phyloP scores from a whole-genome alignment of 1,140 invertebrate genomes.

The Batillaria attramentaria region DNA sequence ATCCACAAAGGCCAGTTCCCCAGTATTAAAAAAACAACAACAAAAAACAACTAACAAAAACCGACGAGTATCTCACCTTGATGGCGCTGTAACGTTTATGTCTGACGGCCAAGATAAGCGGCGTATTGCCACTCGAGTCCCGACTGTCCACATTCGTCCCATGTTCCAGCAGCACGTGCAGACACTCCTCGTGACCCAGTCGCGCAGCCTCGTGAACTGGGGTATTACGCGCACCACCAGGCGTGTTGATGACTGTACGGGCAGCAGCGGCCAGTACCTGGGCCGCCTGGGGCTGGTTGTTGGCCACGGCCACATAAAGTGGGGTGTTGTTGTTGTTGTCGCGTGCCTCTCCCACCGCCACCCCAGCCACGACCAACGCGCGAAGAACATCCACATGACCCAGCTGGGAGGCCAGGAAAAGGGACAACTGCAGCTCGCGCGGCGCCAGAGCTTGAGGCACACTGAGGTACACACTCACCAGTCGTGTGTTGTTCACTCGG shows the following conservation, averaged over 20 bases:
- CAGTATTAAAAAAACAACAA: too few relatives aligned
- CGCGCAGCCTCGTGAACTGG: constrained; percentile 63
- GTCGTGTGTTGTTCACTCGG: constrained; percentile 37
- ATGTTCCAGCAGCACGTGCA: constrained; percentile 48
- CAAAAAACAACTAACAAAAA: too few relatives aligned
- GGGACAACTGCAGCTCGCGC: constrained; percentile 6
- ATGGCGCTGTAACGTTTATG: constrained; percentile 47
- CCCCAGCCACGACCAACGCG: constrained; percentile 18
- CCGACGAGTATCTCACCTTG: constrained; percentile 32
- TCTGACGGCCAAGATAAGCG: constrained; percentile 60
- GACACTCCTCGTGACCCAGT: constrained; percentile 49
- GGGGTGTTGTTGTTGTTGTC: constrained; percentile 45
- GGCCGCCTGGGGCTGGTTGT: constrained; percentile 38
- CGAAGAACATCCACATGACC: constrained; percentile 9
- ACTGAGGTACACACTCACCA: constrained; percentile 33
- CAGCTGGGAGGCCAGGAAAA: constrained; percentile 20
- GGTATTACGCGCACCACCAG: constrained; percentile 39
- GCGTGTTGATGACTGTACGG: constrained; percentile 36
- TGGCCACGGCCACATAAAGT: constrained; percentile 47
- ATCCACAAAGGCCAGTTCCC: too few relatives aligned
- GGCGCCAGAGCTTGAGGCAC: constrained; percentile 12
- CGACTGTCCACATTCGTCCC: constrained; percentile 51
- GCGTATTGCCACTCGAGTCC: constrained; percentile 58
- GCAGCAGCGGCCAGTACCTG: constrained; percentile 44
- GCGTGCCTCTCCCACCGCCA: constrained; percentile 17